Evolutionary conservation across 2,113 vertebrate species (phyloP).

Genomic region (Dicrurus megarhynchus): DNA sequence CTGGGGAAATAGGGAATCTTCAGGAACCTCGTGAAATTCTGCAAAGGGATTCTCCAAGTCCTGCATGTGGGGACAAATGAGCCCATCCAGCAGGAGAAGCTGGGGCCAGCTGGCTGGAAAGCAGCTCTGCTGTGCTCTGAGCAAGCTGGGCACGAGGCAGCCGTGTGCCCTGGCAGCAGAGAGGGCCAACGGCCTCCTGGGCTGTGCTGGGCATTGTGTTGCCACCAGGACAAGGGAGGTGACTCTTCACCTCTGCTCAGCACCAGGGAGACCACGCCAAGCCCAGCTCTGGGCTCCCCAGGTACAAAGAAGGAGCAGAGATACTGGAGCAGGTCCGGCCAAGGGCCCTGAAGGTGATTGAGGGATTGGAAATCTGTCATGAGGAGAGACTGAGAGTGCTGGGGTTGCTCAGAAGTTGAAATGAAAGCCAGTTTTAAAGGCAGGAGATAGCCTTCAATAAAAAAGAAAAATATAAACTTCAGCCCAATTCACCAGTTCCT

Average conservation of each 20-base stretch:
- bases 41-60: neutral
- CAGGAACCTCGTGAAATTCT: neutral
- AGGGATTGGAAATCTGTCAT: neutral
- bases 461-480: neutral
- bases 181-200: neutral
- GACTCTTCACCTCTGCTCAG: neutral
- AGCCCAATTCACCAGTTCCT: neutral
- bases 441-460: neutral
- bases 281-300: neutral
- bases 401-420: neutral
- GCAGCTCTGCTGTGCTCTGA: neutral
- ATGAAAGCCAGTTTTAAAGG: neutral
- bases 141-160: neutral
- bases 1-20: neutral
- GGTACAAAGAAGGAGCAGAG: neutral
- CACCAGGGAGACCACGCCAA: neutral
- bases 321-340: neutral
- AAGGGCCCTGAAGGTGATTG: neutral
- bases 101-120: neutral
- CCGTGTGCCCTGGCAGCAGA: neutral
- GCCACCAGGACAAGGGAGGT: neutral
- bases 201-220: neutral
- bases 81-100: neutral
- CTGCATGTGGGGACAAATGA: neutral
- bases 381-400: neutral